Conservation (phyloP, 1,140 invertebrate genomes). For the Macrosteles quadrilineatus region DNA sequence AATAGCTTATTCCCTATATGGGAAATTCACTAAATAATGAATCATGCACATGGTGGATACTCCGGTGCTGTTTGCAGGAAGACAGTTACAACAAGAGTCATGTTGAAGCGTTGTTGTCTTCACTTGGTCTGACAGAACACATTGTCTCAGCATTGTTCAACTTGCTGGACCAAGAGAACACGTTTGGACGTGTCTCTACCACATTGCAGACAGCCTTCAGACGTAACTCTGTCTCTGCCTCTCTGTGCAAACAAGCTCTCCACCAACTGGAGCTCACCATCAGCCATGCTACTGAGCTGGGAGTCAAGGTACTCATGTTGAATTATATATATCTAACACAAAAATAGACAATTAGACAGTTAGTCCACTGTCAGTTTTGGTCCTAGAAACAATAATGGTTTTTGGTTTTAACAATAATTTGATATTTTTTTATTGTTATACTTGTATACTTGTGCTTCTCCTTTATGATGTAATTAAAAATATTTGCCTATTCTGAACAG, state of each 20-base stretch:
- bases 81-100: constrained; percentile 2
- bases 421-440: too few relatives aligned
- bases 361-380: too few relatives aligned
- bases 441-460: too few relatives aligned
- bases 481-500: too few relatives aligned
- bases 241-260: constrained; percentile 67
- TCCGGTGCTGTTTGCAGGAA: constrained; percentile 28
- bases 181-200: constrained; percentile 63
- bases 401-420: too few relatives aligned
- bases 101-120: constrained; percentile 41
- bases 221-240: constrained; percentile 61
- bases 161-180: constrained; percentile 71
- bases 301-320: constrained; percentile 77
- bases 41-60: too few relatives aligned
- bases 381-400: too few relatives aligned
- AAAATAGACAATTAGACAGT: too few relatives aligned
- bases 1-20: too few relatives aligned
- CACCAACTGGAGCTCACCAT: constrained; percentile 73
- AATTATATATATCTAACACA: too few relatives aligned
- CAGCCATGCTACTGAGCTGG: constrained; percentile 65
- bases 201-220: constrained; percentile 61
- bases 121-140: constrained; percentile 68
- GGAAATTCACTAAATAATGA: too few relatives aligned
- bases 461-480: too few relatives aligned
- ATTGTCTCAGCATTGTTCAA: constrained; percentile 67